phyloP scores from a whole-genome alignment of 2,113 vertebrate species.

The Cacatua alba region DNA sequence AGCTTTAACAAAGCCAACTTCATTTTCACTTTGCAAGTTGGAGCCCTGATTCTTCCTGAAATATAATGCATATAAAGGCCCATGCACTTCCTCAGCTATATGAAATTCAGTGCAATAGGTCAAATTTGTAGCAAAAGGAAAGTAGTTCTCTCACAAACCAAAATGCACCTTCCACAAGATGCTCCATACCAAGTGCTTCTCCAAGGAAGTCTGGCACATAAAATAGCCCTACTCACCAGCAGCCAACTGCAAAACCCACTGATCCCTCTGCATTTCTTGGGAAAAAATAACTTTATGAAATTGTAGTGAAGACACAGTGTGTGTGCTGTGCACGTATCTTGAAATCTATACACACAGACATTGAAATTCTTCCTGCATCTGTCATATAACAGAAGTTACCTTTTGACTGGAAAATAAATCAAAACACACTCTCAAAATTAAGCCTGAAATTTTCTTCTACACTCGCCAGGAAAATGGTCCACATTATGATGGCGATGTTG shows the following conservation, averaged over 20 bases:
- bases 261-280: neutral
- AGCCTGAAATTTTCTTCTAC: neutral
- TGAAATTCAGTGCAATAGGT: neutral
- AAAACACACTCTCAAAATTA: neutral
- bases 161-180: neutral
- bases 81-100: neutral
- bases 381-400: neutral
- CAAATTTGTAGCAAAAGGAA: neutral
- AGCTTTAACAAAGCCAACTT: constrained; percentile 26
- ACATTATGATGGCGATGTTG: neutral
- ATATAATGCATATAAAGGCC: neutral
- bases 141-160: neutral
- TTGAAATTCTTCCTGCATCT: neutral
- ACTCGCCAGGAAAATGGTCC: neutral
- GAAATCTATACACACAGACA: neutral
- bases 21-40: constrained; percentile 4
- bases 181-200: neutral
- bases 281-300: neutral
- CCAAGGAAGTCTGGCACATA: neutral
- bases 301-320: neutral
- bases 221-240: neutral
- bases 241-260: neutral
- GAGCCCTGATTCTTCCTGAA: neutral
- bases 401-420: neutral
- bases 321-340: neutral